A percentile compares a stretch with the other conserved stretches of the same genome.
Conservation (phyloP, 23 tunicate genomes). For the Trididemnum nubilum region DNA sequence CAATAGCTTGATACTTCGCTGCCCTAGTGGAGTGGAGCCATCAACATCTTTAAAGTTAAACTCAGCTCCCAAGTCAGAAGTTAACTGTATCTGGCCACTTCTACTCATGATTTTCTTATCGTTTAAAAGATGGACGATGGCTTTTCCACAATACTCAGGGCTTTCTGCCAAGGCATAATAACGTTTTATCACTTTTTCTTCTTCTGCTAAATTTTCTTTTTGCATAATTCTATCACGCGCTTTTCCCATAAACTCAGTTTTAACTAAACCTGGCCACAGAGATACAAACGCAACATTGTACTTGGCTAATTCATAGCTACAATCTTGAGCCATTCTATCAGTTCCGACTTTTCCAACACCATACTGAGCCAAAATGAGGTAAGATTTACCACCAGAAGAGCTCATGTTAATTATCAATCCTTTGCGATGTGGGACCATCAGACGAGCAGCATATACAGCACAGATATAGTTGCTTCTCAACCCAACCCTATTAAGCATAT, state of each 20-base stretch:
- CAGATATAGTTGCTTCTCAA: slow-evolving; percentile 66
- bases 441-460: slow-evolving; percentile 57
- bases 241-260: slow-evolving; percentile 59
- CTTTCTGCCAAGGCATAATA: not conserved
- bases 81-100: slow-evolving; percentile 16
- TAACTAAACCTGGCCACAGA: slow-evolving; percentile 88
- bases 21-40: not conserved
- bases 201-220: not conserved
- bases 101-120: slow-evolving; percentile 20
- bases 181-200: not conserved
- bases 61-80: slow-evolving; percentile 28
- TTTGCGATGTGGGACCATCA: slow-evolving; percentile 69
- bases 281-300: slow-evolving; percentile 79
- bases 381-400: slow-evolving; percentile 51
- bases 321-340: slow-evolving; percentile 79
- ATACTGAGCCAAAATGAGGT: slow-evolving; percentile 46
- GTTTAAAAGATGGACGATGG: not conserved
- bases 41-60: slow-evolving; percentile 18
- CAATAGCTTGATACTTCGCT: not conserved
- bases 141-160: not conserved
- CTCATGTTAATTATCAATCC: slow-evolving; percentile 77
- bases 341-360: slow-evolving; percentile 74
- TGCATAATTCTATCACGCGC: not conserved
- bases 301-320: slow-evolving; percentile 60
- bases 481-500: not conserved